These are phyloP conservation scores for Macaca fascicularis DNA, from an alignment of 2,113 vertebrate species.

Conservation along the genomic window DNA sequence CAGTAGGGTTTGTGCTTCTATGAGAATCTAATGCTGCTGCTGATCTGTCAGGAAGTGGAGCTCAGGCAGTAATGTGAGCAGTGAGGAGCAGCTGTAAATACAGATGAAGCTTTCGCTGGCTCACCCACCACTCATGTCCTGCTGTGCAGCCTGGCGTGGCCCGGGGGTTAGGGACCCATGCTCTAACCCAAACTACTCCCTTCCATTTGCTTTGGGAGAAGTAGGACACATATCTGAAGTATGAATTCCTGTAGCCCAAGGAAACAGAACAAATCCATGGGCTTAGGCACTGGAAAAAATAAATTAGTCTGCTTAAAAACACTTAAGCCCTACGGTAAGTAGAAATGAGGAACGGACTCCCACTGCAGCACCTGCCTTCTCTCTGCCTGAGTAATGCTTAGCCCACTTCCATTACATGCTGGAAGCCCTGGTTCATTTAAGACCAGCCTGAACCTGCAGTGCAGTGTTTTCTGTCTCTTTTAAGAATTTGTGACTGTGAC, in stretches of 20 bases:
- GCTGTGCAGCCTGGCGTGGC: too few relatives aligned
- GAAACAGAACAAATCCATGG: background rate
- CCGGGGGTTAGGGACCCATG: too few relatives aligned
- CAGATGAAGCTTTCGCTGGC: too few relatives aligned
- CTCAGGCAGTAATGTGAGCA: too few relatives aligned
- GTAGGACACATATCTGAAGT: background rate
- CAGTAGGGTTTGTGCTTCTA: too few relatives aligned
- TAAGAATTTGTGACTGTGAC: background rate
- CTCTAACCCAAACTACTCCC: background rate
- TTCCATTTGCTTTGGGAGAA: background rate
- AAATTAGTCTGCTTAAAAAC: background rate
- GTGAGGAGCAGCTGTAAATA: too few relatives aligned
- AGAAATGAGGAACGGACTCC: background rate
- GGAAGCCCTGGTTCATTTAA: background rate
- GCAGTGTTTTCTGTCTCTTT: background rate
- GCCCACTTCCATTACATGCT: background rate
- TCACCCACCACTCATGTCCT: too few relatives aligned
- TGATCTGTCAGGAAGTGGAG: too few relatives aligned
- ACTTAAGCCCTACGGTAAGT: background rate
- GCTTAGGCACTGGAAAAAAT: background rate
- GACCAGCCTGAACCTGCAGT: background rate
- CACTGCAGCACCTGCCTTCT: background rate
- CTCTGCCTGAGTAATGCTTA: background rate
- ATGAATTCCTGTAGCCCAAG: background rate
- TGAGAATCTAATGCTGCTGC: too few relatives aligned